phyloP scores from a whole-genome alignment of 2,888 invertebrate species.

The Thymelicus acteon region DNA sequence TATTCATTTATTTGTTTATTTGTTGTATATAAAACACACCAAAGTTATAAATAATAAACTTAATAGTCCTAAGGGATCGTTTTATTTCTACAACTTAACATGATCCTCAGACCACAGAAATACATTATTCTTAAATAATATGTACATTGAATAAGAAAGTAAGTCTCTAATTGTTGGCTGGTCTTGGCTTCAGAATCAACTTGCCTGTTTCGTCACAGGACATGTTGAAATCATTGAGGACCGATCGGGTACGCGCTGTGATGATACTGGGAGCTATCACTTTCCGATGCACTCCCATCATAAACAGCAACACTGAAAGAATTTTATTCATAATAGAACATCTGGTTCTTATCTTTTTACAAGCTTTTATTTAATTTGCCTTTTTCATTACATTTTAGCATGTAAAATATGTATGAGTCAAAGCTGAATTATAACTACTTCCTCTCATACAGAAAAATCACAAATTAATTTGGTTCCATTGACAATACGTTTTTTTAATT shows the following conservation, averaged over 20 bases:
- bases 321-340: conserved; percentile 2
- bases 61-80: conserved; percentile 73
- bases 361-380: no score
- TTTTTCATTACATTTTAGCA: no score
- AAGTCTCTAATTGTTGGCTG: conserved; percentile 70
- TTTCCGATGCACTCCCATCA: conserved; percentile 97
- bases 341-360: no score
- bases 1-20: conserved; percentile 78
- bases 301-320: conserved; percentile 91
- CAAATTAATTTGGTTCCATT: no score
- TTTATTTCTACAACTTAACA: conserved; percentile 55
- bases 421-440: no score
- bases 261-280: conserved; percentile 99
- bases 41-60: conserved; percentile 82
- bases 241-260: conserved; percentile 94
- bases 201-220: conserved; percentile 99
- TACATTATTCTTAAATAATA: conserved; percentile 68
- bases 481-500: no score
- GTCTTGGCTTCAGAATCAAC: conserved; percentile 95
- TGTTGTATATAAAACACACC: conserved; percentile 83
- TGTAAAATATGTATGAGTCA: no score
- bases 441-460: no score
- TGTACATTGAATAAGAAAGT: conserved; percentile 51
- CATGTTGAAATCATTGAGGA: conserved; percentile 98
- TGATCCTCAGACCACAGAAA: conserved; percentile 30